Base-by-base conservation (phyloP, 2,888 invertebrate genomes). In the Diabrotica balteata region DNA sequence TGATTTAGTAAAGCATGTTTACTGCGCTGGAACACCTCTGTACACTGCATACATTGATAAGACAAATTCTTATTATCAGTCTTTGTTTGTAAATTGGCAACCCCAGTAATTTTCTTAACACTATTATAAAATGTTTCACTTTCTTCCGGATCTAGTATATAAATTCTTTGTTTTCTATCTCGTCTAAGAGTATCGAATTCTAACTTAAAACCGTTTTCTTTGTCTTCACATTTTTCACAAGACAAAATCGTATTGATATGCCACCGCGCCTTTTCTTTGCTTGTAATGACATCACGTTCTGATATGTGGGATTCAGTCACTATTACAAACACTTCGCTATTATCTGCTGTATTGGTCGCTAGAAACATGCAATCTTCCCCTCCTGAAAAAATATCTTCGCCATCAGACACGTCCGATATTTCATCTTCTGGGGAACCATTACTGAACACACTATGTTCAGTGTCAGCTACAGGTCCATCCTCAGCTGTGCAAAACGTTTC, bases 41-140 rank as follows among this genome's bases (percentile, higher is more conserved):
- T 86, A 75, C 91, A 91, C 78, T 88, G 90, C 78, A 90, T 86
- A 77, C 91, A 91, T 72, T 84, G 84, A 77, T 86, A 88, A 4
- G 85, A 79, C 43, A 80, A 84, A 74, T 87, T 85, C 68, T 86
- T 86, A 80, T 86, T 84, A 74, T 86, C 74, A 51, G 69, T 69
- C 59, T 75, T 74, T n/a, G 44, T 45, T 44, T 45, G 43, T 11
- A 44, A 45, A 17, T 45, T 57, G 8, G 45, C 42, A 43, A 73
- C 71, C 9, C 75, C 75, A 7, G 74, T 72, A 44, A 82, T 76
- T 52, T 80, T 78, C n/a, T 75, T 73, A 5, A 84, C 69, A 61
- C 73, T 73, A 54, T 73, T 73, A 9, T 78, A 69, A 60, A 84
- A 78, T 51, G 75, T 75, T 77, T 88, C 86, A 60, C 88, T 87